Evolutionary conservation across 37 sponge, comb jelly and placozoan genomes (phyloP).

Genomic region (Dysidea cf. avara): DNA sequence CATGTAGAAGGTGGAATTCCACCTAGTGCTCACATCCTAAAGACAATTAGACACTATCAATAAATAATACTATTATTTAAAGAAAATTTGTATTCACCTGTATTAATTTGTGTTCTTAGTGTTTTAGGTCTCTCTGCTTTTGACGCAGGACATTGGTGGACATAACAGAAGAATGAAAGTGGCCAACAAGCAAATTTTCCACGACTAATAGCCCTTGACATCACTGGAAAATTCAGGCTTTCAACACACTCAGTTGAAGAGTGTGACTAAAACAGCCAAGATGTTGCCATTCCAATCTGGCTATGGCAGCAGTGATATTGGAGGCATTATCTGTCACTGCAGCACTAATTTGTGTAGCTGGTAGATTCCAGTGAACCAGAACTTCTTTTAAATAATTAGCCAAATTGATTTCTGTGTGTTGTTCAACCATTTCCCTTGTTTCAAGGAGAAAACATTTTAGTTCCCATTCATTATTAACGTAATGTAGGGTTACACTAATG

Average conservation of each 20-base stretch:
- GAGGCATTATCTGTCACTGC: constrained; percentile 17
- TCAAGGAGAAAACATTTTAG: constrained; percentile 10
- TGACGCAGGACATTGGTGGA: constrained; percentile 11
- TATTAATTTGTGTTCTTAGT: background rate
- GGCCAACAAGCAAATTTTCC: constrained; percentile 18
- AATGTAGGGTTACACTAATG: constrained; percentile 29
- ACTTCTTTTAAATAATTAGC: constrained; percentile 7
- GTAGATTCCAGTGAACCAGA: constrained; percentile 9
- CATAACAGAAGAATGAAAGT: constrained; percentile 20
- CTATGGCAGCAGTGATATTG: constrained; percentile 22
- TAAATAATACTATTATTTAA: too few species aligned
- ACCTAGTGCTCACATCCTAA: constrained; percentile 15
- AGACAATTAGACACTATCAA: too few species aligned
- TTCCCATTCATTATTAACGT: constrained; percentile 4
- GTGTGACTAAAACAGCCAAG: constrained; percentile 36
- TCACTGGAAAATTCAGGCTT: constrained; percentile 2
- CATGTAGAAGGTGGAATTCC: constrained; percentile 42
- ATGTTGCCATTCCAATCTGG: background rate
- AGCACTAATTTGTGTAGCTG: background rate
- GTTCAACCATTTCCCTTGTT: background rate
- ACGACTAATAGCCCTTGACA: constrained; percentile 9
- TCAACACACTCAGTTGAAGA: constrained; percentile 7
- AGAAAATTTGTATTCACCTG: constrained; percentile 4
- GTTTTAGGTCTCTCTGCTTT: constrained; percentile 14
- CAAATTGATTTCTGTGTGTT: constrained; percentile 22